Base-by-base conservation (phyloP, 2,797 vertebrate genomes). In the Chaenodraco wilsoni region DNA sequence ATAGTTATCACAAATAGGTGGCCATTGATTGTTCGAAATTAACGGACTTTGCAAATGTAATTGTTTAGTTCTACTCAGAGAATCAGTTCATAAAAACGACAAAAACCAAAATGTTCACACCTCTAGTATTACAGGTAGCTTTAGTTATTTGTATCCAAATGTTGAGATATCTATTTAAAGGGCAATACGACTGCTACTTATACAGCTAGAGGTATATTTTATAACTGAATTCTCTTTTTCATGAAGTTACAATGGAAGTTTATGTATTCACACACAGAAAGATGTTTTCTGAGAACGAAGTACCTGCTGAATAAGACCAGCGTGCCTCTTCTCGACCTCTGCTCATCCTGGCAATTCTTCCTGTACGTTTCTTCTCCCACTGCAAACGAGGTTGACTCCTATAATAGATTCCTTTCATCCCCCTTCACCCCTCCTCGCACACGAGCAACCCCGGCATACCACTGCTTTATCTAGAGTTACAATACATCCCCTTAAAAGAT, bases 331-430 rank as follows among this genome's bases (percentile, higher is more conserved):
- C 59, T 57, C 1, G 0, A 54, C 64, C 19, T 56, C 65, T 37
- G 16, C 45, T 67, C 23, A 37, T 70, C 40, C 55, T 7, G 0
- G 50, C 27, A 37, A 37, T 65, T 59, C 65, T 37, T 43, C 16
- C 17, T 6, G 3, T 11, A 7, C 59, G 21, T 64, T 69, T 75
- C 65, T 65, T 70, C 44, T 60, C 64, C 56, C 5, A 3, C 69
- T 61, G 65, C 43, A 70, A 66, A 78, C 45, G 2, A 52, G 41
- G 80, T 45, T 60, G 61, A 82, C 70, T 57, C 17, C 56, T 72
- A 44, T 48, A 76, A 63, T 45, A 65, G 57, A 74, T 41, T 40
- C 5, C 45, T 87, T 82, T 85, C 43, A 74, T 69, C 74, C 51
- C 49, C 21, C 51, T 64, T 61, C 64, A 13, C 59, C 50, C n/a